Evolutionary conservation across 2,797 vertebrate species (phyloP).

Genomic region (Nannoperca obscura): DNA sequence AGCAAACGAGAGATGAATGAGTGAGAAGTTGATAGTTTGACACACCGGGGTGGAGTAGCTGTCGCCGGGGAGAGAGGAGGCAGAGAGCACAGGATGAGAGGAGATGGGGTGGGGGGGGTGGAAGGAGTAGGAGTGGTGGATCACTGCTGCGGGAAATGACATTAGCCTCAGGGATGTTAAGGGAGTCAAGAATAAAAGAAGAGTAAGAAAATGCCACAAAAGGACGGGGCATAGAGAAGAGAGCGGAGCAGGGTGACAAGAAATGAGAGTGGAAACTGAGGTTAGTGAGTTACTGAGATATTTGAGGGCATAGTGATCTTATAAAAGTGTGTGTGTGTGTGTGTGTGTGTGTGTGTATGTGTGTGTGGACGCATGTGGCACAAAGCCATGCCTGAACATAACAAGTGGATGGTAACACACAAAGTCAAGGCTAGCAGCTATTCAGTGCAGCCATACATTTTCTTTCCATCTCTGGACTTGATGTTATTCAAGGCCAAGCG

Average conservation of each 20-base stretch:
- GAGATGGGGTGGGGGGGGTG: conserved; percentile 24
- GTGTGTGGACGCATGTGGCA: conserved; percentile 26
- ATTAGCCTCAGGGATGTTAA: conserved; percentile 59
- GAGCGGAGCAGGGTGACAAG: conserved; percentile 14
- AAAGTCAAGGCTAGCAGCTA: conserved; percentile 53
- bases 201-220: conserved; percentile 21
- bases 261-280: conserved; percentile 26
- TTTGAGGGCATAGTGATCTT: conserved; percentile 40
- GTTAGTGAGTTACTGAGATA: conserved; percentile 27
- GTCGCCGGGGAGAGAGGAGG: conserved; percentile 24
- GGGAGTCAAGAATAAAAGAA: conserved; percentile 42
- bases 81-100: conserved; percentile 39
- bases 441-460: conserved; percentile 33
- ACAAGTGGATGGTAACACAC: conserved; percentile 40
- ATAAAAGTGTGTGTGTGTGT: conserved; percentile 20
- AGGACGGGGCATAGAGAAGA: not conserved
- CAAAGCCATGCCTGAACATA: conserved; percentile 20
- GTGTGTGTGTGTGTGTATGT: conserved; percentile 7
- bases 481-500: conserved; percentile 46
- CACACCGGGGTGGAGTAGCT: conserved; percentile 27
- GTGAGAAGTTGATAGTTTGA: conserved; percentile 59
- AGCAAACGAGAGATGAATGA: conserved; percentile 46
- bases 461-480: conserved; percentile 38
- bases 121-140: conserved; percentile 38
- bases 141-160: conserved; percentile 56